Conservation (phyloP, 2,797 vertebrate genomes). For the Acipenser ruthenus region DNA sequence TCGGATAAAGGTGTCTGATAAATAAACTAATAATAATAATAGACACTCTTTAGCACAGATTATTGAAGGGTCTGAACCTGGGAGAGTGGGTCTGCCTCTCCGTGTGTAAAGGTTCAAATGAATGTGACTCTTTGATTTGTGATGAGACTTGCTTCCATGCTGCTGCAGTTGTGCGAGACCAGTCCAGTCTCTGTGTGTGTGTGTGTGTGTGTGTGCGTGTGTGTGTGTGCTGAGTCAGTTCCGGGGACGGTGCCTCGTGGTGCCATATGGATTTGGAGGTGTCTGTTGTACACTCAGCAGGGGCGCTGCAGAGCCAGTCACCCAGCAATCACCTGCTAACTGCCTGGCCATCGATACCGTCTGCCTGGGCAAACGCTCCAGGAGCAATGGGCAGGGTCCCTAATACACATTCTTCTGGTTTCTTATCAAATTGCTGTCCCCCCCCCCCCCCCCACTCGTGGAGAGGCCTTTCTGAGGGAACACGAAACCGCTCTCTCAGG, state of each 20-base stretch:
- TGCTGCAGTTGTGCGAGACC: background rate
- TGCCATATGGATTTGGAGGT: too few relatives aligned
- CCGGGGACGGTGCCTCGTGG: slow-evolving; percentile 21
- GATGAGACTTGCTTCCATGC: slow-evolving; percentile 1
- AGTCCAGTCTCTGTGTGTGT: background rate
- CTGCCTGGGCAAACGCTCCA: too few relatives aligned
- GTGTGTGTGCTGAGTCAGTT: slow-evolving; percentile 22
- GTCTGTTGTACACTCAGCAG: too few relatives aligned
- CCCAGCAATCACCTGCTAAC: slow-evolving; percentile 17
- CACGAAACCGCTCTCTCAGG: too few relatives aligned
- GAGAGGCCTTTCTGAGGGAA: too few relatives aligned
- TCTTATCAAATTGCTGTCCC: too few relatives aligned
- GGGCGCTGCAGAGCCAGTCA: slow-evolving; percentile 15
- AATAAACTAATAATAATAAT: slow-evolving; percentile 1
- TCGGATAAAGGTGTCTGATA: background rate
- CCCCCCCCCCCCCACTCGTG: too few relatives aligned
- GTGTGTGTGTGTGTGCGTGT: background rate
- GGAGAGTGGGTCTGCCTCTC: too few relatives aligned
- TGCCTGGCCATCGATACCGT: too few relatives aligned
- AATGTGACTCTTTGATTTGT: background rate
- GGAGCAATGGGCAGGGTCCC: too few relatives aligned
- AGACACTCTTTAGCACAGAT: background rate
- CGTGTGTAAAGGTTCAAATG: background rate
- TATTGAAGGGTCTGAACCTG: too few relatives aligned
- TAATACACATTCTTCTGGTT: too few relatives aligned